Evolutionary conservation across 2,113 vertebrate species (phyloP).

Genomic region (Empidonax alnorum): DNA sequence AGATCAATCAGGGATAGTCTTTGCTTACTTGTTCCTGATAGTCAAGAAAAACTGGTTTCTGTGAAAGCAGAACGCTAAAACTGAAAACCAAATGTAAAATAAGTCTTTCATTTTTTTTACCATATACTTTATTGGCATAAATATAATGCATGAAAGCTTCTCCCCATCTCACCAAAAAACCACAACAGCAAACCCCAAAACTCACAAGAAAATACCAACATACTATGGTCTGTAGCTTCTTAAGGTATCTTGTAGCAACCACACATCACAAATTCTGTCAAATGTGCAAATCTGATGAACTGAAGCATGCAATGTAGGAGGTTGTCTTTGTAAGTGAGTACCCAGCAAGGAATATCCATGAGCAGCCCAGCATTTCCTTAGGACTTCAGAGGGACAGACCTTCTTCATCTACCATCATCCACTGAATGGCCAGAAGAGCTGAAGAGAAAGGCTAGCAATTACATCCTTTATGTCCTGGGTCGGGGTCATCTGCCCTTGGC

Average conservation of each 20-base stretch:
- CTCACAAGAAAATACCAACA: neutral
- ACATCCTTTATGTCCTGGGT: neutral
- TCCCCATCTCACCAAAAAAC: neutral
- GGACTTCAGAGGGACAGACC: neutral
- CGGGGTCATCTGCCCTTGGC: rapidly evolving
- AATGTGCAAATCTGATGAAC: neutral
- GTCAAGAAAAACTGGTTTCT: constrained; percentile 58
- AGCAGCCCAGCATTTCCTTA: neutral
- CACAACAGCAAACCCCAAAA: neutral
- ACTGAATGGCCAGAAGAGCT: neutral
- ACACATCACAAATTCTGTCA: neutral
- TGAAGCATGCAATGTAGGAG: neutral
- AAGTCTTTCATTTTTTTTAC: neutral
- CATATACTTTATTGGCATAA: neutral
- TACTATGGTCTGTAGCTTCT: neutral
- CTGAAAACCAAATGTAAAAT: neutral
- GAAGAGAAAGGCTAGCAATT: neutral
- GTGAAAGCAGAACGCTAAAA: neutral
- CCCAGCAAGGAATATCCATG: neutral
- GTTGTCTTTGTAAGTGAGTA: neutral
- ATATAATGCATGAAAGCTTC: neutral
- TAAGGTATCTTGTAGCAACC: neutral
- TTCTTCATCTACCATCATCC: neutral
- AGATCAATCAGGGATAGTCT: neutral
- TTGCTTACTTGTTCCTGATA: neutral